Evolutionary conservation across 2,113 vertebrate species (phyloP).

Genomic region (Paralichthys olivaceus): DNA sequence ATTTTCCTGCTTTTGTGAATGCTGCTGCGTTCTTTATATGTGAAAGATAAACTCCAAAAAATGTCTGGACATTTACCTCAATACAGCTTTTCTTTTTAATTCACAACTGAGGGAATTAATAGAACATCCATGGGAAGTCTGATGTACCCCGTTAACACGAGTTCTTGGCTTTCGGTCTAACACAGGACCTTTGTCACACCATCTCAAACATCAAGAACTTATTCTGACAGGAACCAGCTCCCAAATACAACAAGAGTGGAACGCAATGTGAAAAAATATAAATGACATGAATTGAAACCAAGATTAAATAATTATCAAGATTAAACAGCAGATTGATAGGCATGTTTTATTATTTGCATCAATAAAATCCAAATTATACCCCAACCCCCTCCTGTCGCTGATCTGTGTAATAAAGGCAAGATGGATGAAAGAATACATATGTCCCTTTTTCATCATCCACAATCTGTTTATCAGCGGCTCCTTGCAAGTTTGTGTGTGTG

Average conservation of each 20-base stretch:
- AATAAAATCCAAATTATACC: neutral
- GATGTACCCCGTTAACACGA: neutral
- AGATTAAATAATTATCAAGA: neutral
- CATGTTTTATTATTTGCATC: neutral
- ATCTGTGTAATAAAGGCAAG: neutral
- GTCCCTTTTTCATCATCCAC: neutral
- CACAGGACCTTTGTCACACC: constrained; percentile 10
- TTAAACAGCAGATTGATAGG: neutral
- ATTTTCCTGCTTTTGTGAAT: too few species aligned
- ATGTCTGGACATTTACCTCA: too few species aligned
- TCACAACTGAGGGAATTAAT: constrained; percentile 8
- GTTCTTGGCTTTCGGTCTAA: constrained; percentile 19
- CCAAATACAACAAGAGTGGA: neutral
- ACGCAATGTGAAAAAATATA: neutral
- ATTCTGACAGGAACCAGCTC: neutral
- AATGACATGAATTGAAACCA: neutral
- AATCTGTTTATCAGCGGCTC: constrained; percentile 12
- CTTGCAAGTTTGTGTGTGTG: constrained; percentile 8
- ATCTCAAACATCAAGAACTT: neutral
- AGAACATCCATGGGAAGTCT: neutral
- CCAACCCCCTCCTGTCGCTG: neutral
- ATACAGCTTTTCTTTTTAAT: too few species aligned
- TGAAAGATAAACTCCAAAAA: too few species aligned
- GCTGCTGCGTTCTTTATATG: too few species aligned
- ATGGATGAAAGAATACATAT: neutral